Evolutionary conservation across 2,888 invertebrate genomes (phyloP).

Genomic region (Lycophotia porphyrea): DNA sequence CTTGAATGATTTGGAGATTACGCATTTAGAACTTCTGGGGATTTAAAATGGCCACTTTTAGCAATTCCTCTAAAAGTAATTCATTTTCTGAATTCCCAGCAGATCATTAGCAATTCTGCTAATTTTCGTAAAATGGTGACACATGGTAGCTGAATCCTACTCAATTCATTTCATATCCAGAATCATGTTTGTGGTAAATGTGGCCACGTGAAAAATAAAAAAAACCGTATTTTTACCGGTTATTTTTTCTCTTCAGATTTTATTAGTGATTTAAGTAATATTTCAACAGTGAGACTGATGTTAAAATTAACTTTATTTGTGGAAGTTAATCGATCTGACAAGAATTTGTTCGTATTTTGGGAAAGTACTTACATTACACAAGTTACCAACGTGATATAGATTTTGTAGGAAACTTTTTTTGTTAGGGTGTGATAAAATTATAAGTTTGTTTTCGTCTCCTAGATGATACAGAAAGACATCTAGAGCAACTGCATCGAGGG

Average conservation of each 20-base stretch:
- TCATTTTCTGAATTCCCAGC: too few species aligned
- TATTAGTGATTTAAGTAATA: too few species aligned
- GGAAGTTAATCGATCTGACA: conserved; percentile 1
- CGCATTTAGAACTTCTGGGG: conserved; percentile 20
- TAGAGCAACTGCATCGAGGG: conserved; percentile 84
- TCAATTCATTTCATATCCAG: too few species aligned
- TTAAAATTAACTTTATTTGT: not conserved
- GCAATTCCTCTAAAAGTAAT: too few species aligned
- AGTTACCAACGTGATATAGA: not conserved
- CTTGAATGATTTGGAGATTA: conserved; percentile 27
- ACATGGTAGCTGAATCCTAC: too few species aligned
- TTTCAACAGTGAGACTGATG: conserved; percentile 1
- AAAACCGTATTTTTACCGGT: too few species aligned
- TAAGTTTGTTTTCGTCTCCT: conserved; percentile 9
- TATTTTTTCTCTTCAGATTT: too few species aligned
- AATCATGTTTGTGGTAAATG: too few species aligned
- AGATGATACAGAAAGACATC: conserved; percentile 83
- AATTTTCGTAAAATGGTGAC: too few species aligned
- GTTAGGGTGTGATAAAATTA: not conserved
- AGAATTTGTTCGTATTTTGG: not conserved
- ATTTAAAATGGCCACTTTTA: too few species aligned
- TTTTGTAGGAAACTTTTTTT: not conserved
- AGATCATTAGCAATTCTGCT: too few species aligned
- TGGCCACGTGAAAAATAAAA: too few species aligned
- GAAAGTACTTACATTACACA: not conserved